phyloP scores from a whole-genome alignment of 1,140 invertebrate species.

The Radopholus similis region DNA sequence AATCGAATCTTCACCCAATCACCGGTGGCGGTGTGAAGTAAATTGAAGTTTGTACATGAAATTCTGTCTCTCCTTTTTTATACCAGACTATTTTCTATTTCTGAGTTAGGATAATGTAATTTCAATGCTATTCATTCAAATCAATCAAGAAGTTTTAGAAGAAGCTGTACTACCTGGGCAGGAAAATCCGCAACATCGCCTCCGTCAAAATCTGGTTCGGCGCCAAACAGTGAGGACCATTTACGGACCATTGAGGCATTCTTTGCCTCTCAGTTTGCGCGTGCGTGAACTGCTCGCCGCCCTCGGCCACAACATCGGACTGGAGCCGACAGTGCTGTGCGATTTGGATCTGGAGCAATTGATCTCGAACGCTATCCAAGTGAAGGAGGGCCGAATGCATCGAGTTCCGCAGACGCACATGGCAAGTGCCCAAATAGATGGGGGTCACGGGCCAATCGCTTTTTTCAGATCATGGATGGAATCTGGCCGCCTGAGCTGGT shows the following conservation, averaged over 20 bases:
- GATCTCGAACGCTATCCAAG: conserved; percentile 49
- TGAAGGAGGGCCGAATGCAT: conserved; percentile 46
- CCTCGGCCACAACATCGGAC: conserved; percentile 53
- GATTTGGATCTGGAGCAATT: conserved; percentile 52
- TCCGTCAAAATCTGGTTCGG: conserved; percentile 56
- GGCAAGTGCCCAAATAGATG: neutral
- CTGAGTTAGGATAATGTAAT: too few relatives aligned
- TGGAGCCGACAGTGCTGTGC: conserved; percentile 43
- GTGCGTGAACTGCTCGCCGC: conserved; percentile 49
- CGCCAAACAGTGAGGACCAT: conserved; percentile 41
- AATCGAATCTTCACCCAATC: too few relatives aligned
- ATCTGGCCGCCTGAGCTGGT: conserved; percentile 57
- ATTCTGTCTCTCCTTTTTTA: too few relatives aligned
- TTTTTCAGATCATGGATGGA: conserved; percentile 43
- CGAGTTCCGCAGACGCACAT: conserved; percentile 54
- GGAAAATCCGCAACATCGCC: conserved; percentile 50
- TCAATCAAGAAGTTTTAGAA: too few relatives aligned
- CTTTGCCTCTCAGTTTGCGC: conserved; percentile 35
- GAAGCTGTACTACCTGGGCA: conserved; percentile 50
- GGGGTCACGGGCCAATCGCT: neutral
- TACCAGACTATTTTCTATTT: too few relatives aligned
- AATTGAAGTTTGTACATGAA: too few relatives aligned
- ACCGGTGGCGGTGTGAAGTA: too few relatives aligned
- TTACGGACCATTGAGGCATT: neutral
- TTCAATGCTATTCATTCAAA: too few relatives aligned